A percentile compares a stretch with the other conserved stretches of the same genome.
These are phyloP conservation scores for Solea senegalensis DNA, from an alignment of 2,113 vertebrate species.

Conservation along the genomic window DNA sequence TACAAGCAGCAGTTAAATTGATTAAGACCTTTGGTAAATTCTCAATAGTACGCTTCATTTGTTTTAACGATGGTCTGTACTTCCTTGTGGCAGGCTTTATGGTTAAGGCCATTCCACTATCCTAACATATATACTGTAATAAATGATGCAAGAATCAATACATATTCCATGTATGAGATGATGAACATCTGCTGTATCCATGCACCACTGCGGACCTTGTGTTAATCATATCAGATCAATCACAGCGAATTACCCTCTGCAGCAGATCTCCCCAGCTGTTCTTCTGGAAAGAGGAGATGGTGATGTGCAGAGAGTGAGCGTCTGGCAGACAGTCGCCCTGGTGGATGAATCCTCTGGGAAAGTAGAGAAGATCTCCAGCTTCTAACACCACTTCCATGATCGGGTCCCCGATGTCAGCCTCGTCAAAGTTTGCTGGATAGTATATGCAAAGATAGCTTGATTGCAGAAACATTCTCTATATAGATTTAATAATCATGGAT, in stretches of 20 bases:
- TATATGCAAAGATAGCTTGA: not conserved
- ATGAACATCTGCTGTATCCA: not conserved
- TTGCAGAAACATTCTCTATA: not conserved
- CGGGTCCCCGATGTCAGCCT: conserved; percentile 87
- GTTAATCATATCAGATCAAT: too few species aligned
- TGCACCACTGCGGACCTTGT: too few species aligned
- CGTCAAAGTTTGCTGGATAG: conserved; percentile 84
- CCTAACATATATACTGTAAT: too few species aligned
- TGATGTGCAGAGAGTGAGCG: conserved; percentile 91
- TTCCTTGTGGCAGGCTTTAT: too few species aligned
- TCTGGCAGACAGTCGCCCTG: conserved; percentile 90
- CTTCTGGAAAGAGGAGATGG: conserved; percentile 93
- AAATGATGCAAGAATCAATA: not conserved
- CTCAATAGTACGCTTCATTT: too few species aligned
- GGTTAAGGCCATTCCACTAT: too few species aligned
- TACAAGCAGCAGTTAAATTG: conserved; percentile 37
- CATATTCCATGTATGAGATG: not conserved
- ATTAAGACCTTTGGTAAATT: not conserved
- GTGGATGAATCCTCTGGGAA: conserved; percentile 95
- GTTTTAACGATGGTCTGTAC: too few species aligned
- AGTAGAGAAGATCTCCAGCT: conserved; percentile 93
- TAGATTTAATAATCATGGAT: too few species aligned
- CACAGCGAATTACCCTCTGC: conserved; percentile 77
- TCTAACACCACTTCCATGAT: conserved; percentile 91
- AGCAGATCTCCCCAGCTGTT: conserved; percentile 95